Base-by-base conservation (phyloP, 1,140 invertebrate species). In the Cataglyphis hispanica region DNA sequence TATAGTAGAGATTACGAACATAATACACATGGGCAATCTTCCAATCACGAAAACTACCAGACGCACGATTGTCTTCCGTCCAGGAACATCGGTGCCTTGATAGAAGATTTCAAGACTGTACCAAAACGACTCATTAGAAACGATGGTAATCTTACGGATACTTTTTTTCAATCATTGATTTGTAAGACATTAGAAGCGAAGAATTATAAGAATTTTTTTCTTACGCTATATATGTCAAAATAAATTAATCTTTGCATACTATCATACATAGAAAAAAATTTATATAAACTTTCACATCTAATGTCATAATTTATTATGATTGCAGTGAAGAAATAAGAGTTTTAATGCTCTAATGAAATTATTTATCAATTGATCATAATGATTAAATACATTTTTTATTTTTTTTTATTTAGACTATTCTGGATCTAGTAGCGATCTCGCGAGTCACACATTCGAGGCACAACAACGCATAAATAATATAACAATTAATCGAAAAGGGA, bases 401-500 rank as follows among this genome's bases (percentile, higher is more conserved):
- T 87, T 61, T 63, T 34, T 13, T 58, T 70, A 7, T 50, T 50
- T 34, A 93, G 93, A 88, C 70, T 91, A 92, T 70, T 92, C 91
- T 11, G 91, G 90, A 40, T 94, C 93, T 3, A 94, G 86, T 67
- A 87, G 86, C 0, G 92, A 94, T 76, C 81, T 93, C 4, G 87
- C 90, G 0, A 91, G 53, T 74, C 91, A 91, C 19, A 64, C 81
- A 5, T 92, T 92, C 0, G 91, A 93, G 10, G 91, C 91, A 0
- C 76, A 93, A 6, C 91, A 93, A 60, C 90, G 90, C 10, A 80
- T 76, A 16, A 92, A 90, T 60, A 93, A 93, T 25, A 86, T 83
- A 13, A 86, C 86, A 0, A 78, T 94, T 8, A 91, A 69, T 75
- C 91, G 93, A 13, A 93, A 94, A 70, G 93, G 91, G 19, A 94